Percentiles rank a stretch among this genome's conserved stretches.
Evolutionary conservation across 92 coral and sea anemone genomes (phyloP).

Genomic region (Parazoanthus atlanticus): DNA sequence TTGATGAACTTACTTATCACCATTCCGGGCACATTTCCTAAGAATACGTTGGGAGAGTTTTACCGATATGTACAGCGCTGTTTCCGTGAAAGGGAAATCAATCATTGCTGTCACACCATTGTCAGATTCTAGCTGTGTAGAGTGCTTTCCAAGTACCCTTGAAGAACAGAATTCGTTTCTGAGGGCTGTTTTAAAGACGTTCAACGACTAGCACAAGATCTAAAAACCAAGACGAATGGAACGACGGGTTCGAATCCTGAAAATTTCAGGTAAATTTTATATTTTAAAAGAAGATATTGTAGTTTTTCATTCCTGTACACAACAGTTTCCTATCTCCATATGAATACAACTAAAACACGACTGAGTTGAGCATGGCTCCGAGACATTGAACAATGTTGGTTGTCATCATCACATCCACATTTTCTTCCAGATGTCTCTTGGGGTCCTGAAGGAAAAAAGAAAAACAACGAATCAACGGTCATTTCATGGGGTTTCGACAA

Average conservation of each 20-base stretch:
- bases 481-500: background rate
- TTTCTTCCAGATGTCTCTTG: slow-evolving; percentile 96
- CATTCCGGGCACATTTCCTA: too few species aligned
- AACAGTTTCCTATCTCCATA: background rate
- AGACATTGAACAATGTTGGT: slow-evolving; percentile 96
- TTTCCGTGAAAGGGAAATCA: too few species aligned
- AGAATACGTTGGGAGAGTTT: too few species aligned
- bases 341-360: slow-evolving; percentile 69
- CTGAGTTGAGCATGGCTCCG: slow-evolving; percentile 96
- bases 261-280: background rate
- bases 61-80: too few species aligned
- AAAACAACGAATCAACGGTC: background rate
- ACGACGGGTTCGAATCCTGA: background rate
- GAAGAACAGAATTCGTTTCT: too few species aligned
- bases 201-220: background rate
- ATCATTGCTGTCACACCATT: too few species aligned
- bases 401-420: slow-evolving; percentile 95
- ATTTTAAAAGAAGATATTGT: background rate
- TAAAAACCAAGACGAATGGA: background rate
- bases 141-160: too few species aligned
- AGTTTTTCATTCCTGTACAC: background rate
- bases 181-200: background rate
- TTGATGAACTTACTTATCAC: too few species aligned
- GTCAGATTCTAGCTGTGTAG: too few species aligned
- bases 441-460: slow-evolving; percentile 77